Percentiles rank a stretch among this genome's conserved stretches.
These are phyloP conservation scores for Thamnaconus septentrionalis DNA, from an alignment of 2,113 vertebrate genomes.

Conservation along the genomic window DNA sequence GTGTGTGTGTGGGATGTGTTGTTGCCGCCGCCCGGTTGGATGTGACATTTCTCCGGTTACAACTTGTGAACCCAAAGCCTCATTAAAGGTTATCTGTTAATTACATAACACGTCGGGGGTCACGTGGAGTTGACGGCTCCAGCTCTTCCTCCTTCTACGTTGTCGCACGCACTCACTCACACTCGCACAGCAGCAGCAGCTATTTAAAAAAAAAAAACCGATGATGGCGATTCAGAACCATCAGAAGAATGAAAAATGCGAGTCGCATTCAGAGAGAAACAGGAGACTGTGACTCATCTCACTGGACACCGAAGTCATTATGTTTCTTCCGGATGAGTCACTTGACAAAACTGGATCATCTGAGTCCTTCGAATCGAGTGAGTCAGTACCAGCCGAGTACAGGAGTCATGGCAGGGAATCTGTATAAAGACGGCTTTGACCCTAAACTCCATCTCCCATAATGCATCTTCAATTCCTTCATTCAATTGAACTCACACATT, in stretches of 20 bases:
- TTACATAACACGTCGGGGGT: conserved; percentile 68
- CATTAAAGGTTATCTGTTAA: conserved; percentile 82
- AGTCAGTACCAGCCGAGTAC: too few relatives aligned
- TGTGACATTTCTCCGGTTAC: conserved; percentile 70
- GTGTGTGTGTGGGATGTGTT: conserved; percentile 33
- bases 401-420: too few relatives aligned
- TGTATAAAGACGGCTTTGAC: too few relatives aligned
- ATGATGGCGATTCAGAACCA: too few relatives aligned
- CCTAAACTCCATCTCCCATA: too few relatives aligned
- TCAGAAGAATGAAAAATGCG: not conserved
- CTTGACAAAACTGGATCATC: too few relatives aligned
- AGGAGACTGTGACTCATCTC: not conserved
- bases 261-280: not conserved
- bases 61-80: conserved; percentile 55
- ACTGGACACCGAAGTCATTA: too few relatives aligned
- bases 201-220: conserved; percentile 13
- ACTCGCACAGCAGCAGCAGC: conserved; percentile 27
- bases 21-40: conserved; percentile 52
- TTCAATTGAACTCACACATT: too few relatives aligned
- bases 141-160: conserved; percentile 10
- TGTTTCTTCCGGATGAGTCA: too few relatives aligned
- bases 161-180: conserved; percentile 19
- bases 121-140: conserved; percentile 37
- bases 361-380: too few relatives aligned
- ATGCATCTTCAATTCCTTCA: too few relatives aligned